phyloP scores from a whole-genome alignment of 2,888 invertebrate species.

The Agrotis segetum region DNA sequence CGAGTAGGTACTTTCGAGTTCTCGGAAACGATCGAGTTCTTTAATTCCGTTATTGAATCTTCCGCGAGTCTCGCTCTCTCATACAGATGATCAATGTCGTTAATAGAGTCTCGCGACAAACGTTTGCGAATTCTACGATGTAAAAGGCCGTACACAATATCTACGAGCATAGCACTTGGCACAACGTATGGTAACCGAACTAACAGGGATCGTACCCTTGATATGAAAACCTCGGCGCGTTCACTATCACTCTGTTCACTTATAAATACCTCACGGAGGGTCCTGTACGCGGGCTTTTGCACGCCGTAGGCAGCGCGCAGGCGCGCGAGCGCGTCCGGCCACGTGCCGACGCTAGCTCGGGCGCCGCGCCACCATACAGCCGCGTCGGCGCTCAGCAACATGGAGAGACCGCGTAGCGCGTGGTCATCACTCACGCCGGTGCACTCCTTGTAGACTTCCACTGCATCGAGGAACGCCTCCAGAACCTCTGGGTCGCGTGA shows the following conservation, averaged over 20 bases:
- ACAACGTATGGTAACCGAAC: neutral
- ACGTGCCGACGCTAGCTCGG: too few relatives aligned
- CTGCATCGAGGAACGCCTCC: slow-evolving; percentile 3
- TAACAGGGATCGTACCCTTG: neutral
- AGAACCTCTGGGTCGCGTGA: neutral
- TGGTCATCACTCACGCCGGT: too few relatives aligned
- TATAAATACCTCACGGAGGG: neutral
- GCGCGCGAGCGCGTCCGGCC: too few relatives aligned
- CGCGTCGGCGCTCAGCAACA: too few relatives aligned
- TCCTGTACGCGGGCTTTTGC: neutral
- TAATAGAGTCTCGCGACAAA: slow-evolving; percentile 2
- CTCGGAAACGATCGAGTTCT: too few relatives aligned
- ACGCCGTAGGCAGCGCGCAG: too few relatives aligned
- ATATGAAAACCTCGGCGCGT: neutral
- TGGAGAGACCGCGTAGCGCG: too few relatives aligned
- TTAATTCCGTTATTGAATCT: neutral
- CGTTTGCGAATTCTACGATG: neutral
- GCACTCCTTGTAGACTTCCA: neutral
- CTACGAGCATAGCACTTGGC: neutral
- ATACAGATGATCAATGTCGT: slow-evolving; percentile 3
- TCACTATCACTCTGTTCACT: neutral
- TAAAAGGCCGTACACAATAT: slow-evolving; percentile 6
- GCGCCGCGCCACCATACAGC: too few relatives aligned
- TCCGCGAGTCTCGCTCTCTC: slow-evolving; percentile 8
- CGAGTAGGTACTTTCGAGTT: too few relatives aligned